phyloP scores from a whole-genome alignment of 2,888 invertebrate genomes.

The Meandrusa payeni region DNA sequence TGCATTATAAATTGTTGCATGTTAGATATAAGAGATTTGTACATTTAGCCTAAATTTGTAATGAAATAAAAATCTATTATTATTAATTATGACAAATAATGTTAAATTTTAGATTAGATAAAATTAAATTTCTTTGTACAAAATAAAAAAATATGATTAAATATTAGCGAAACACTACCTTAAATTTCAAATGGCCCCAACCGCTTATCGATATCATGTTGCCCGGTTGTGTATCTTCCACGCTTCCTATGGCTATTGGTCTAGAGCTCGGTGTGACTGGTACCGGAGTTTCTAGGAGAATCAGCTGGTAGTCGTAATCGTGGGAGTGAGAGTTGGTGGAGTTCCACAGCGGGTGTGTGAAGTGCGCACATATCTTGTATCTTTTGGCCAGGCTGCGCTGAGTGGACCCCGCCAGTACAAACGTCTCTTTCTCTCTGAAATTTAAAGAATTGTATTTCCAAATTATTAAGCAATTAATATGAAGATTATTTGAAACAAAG shows the following conservation, averaged over 20 bases:
- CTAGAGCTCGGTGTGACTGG: constrained; percentile 46
- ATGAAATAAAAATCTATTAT: too few relatives aligned
- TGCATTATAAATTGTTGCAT: too few relatives aligned
- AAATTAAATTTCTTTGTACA: too few relatives aligned
- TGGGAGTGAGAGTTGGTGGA: constrained; percentile 41
- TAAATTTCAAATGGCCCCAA: constrained; percentile 59
- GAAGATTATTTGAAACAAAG: too few relatives aligned
- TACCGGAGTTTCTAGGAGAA: constrained; percentile 53
- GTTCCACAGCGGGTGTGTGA: constrained; percentile 58
- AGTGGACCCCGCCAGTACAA: constrained; percentile 56
- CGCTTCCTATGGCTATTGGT: constrained; percentile 59
- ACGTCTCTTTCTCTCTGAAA: constrained; percentile 48
- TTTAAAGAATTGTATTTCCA: background rate
- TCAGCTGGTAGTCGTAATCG: constrained; percentile 66
- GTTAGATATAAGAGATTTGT: too few relatives aligned
- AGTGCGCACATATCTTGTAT: constrained; percentile 59
- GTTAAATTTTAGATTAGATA: too few relatives aligned
- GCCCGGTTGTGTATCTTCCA: constrained; percentile 44
- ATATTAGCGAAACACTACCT: constrained; percentile 44
- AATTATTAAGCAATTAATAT: too few relatives aligned
- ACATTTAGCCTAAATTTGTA: too few relatives aligned
- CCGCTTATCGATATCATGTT: constrained; percentile 50
- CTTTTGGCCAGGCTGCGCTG: constrained; percentile 39
- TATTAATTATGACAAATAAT: too few relatives aligned
- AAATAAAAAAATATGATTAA: background rate